These are phyloP conservation scores for Parnassius mnemosyne DNA, from an alignment of 2,888 invertebrate genomes.

Conservation along the genomic window DNA sequence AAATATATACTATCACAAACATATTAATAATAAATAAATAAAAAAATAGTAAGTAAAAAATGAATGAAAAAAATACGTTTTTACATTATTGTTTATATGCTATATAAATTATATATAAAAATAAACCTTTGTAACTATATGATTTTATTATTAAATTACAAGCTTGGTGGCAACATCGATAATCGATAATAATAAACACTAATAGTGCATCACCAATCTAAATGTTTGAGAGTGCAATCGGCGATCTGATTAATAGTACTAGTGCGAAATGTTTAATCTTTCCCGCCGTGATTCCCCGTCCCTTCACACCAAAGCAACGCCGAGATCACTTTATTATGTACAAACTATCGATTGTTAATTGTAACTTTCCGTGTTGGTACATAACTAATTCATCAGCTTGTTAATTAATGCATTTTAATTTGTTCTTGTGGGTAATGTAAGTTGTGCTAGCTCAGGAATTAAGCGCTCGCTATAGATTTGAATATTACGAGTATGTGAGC, in stretches of 20 bases:
- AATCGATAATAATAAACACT: constrained; percentile 44
- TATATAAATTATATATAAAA: no score
- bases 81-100: no score
- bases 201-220: constrained; percentile 42
- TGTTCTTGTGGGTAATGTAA: constrained; percentile 12
- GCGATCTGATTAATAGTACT: constrained; percentile 80
- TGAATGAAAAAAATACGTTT: no score
- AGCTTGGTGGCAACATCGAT: not conserved
- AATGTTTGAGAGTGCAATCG: constrained; percentile 79
- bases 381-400: constrained; percentile 37
- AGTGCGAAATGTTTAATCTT: constrained; percentile 78
- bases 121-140: no score
- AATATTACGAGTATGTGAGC: no score
- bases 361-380: constrained; percentile 30
- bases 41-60: no score
- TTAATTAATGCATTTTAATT: constrained; percentile 22
- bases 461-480: no score
- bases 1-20: no score
- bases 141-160: no score
- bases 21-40: no score
- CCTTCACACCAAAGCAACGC: constrained; percentile 39
- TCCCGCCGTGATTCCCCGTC: constrained; percentile 60
- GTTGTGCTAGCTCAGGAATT: no score
- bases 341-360: constrained; percentile 62
- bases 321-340: constrained; percentile 61